Base-by-base conservation (phyloP, 2,113 vertebrate species). In the Mus pahari region DNA sequence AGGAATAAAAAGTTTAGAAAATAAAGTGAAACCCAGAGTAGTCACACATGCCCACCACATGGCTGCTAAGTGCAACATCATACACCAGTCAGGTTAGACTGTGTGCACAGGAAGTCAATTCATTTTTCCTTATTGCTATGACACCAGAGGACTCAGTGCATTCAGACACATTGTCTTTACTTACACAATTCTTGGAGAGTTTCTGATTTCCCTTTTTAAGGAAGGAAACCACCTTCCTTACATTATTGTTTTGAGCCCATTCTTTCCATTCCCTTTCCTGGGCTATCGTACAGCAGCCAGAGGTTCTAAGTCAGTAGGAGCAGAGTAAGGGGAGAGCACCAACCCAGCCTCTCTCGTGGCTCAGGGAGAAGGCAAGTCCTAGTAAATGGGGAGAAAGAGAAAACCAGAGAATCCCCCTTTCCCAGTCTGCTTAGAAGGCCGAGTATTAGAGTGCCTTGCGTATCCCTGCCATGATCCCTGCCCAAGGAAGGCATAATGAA, bases 111-210 rank as follows among this genome's bases (percentile, higher is more conserved):
- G 97, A 98, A 91, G 97, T 97, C 73, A 96, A 98, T 98, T 98
- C 97, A 96, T 97, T 97, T 97, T 97, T 98, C 98, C 95, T 98
- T 99, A 98, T 99, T 99, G 98, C 98, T 99, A 97, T 98, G 98
- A 98, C 97, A 98, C 97, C 97, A 97, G 96, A 98, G 98, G 96
- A 97, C 97, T 98, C 97, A 97, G 98, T 97, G 87, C 95, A 97
- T 97, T 96, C 11, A 74, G 93, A 97, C 98, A 94, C 89, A 96
- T 97, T 98, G 90, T 96, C 96, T 97, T 96, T 77, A 92, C 90
- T 98, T 97, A 97, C 92, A 81, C 97, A 89, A 19, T 96, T 95
- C 98, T 98, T 97, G 97, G 97, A 98, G 98, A 98, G 97, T 98
- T 98, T 97, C 94, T 83, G 97, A 62, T 95, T 48, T 26, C 45